Evolutionary conservation across 2,797 vertebrate species (phyloP).

Genomic region (Sparidentex hasta): DNA sequence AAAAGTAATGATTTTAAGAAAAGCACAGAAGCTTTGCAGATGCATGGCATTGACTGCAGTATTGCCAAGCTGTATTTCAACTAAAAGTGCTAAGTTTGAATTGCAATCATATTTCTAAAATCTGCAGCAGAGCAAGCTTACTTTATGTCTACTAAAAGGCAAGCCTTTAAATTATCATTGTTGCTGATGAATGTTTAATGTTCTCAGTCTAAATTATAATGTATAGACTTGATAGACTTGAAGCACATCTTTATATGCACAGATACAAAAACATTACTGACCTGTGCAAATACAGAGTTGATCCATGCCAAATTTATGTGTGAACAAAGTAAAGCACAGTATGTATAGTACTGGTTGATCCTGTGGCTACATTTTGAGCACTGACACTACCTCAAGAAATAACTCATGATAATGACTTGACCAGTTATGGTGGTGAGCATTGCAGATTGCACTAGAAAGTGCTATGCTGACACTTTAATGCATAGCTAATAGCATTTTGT

Average conservation of each 20-base stretch:
- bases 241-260: slow-evolving; percentile 5
- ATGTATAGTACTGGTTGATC: slow-evolving; percentile 9
- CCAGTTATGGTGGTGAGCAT: slow-evolving; percentile 26
- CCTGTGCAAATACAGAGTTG: not conserved
- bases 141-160: slow-evolving; percentile 22
- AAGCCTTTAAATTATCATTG: slow-evolving; percentile 23
- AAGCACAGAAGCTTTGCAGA: slow-evolving; percentile 44
- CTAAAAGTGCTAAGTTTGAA: slow-evolving; percentile 54
- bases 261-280: slow-evolving; percentile 6
- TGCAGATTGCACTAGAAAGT: slow-evolving; percentile 43
- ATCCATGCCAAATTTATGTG: slow-evolving; percentile 24
- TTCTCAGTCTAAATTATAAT: slow-evolving; percentile 2
- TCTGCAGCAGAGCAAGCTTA: slow-evolving; percentile 23
- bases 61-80: slow-evolving; percentile 52
- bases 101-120: slow-evolving; percentile 39
- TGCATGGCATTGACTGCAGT: slow-evolving; percentile 31
- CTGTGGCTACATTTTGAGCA: slow-evolving; percentile 1
- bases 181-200: slow-evolving; percentile 16
- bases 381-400: slow-evolving; percentile 40
- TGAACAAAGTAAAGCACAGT: slow-evolving; percentile 17
- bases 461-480: slow-evolving; percentile 68
- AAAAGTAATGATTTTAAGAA: slow-evolving; percentile 39
- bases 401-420: slow-evolving; percentile 46
- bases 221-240: not conserved
- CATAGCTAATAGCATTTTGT: slow-evolving; percentile 64